Evolutionary conservation across 2,113 vertebrate species (phyloP).

Genomic region (Oreotragus oreotragus): DNA sequence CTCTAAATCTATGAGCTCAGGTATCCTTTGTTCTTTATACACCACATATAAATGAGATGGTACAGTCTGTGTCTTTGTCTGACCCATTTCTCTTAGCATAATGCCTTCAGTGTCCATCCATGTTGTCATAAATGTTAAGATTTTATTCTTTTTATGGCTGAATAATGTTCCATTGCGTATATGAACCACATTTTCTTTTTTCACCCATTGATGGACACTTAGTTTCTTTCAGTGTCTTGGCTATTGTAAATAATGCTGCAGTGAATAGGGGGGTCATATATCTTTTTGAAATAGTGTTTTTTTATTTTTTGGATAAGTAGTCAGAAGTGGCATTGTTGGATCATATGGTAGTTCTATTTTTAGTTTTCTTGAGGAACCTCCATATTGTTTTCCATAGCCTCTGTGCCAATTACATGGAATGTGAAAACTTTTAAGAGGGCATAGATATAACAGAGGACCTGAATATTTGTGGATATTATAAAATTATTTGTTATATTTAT

Average conservation of each 20-base stretch:
- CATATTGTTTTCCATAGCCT: neutral
- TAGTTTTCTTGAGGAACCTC: neutral
- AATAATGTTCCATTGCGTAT: neutral
- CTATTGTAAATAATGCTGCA: neutral
- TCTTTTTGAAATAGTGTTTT: neutral
- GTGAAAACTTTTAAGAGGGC: neutral
- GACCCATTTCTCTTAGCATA: neutral
- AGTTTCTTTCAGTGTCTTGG: neutral
- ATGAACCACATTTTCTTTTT: neutral
- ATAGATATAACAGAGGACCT: neutral
- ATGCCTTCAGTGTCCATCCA: neutral
- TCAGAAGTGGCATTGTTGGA: neutral
- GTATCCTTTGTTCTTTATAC: neutral
- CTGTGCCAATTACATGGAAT: neutral
- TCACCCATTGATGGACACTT: neutral
- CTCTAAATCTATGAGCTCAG: neutral
- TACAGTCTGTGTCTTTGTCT: neutral
- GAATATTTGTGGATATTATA: neutral
- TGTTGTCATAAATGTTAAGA: neutral
- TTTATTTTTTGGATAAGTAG: neutral
- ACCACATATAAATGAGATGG: neutral
- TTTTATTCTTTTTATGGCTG: neutral
- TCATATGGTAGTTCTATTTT: neutral
- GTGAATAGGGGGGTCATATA: neutral
- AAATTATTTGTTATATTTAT: neutral